Conservation (phyloP, 2,113 vertebrate genomes). For the Mustela nigripes region DNA sequence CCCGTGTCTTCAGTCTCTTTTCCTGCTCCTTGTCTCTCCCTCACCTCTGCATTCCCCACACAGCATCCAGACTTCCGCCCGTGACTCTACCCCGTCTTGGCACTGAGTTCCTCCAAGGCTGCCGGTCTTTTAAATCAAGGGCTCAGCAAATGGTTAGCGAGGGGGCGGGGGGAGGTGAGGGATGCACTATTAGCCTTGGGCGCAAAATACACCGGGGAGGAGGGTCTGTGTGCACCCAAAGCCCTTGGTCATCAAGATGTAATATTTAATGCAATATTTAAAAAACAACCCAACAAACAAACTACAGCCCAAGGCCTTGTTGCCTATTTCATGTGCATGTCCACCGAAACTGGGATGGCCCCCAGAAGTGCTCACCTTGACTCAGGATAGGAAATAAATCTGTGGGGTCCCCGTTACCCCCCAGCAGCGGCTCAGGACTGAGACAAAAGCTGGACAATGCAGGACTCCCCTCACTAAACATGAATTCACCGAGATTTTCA, state of each 20-base stretch:
- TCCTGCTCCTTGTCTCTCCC: neutral
- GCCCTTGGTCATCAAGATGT: neutral
- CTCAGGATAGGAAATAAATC: neutral
- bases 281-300: neutral
- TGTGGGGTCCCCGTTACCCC: neutral
- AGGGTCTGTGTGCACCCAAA: neutral
- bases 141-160: neutral
- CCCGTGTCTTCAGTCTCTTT: neutral
- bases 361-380: neutral
- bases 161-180: neutral
- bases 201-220: neutral
- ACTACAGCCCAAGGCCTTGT: neutral
- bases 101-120: neutral
- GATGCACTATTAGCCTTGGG: neutral
- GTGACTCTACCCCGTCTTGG: neutral
- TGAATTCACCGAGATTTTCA: neutral
- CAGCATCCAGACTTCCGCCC: neutral
- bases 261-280: neutral
- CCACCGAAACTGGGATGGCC: neutral
- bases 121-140: fast-evolving
- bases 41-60: neutral
- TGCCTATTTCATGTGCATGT: neutral
- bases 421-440: neutral
- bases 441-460: neutral
- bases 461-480: neutral